Evolutionary conservation across 2,113 vertebrate species (phyloP).

Genomic region (Leucoraja erinaceus): DNA sequence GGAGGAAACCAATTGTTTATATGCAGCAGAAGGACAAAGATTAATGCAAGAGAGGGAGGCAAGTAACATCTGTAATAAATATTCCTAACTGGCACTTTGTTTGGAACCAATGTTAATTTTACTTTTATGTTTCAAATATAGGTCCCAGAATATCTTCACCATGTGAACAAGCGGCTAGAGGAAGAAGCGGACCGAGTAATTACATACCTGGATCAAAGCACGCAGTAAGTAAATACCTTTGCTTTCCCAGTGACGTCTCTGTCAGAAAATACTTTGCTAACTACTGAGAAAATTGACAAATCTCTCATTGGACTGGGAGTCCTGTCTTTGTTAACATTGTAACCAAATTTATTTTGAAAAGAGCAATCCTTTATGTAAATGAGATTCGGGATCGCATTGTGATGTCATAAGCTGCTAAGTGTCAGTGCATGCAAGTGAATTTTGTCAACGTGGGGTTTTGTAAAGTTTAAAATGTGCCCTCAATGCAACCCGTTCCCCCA

Average conservation of each 20-base stretch:
- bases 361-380: too few species aligned
- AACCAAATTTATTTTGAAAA: too few species aligned
- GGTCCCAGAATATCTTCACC: slow-evolving; percentile 72
- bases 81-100: not conserved
- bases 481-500: too few species aligned
- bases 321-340: too few species aligned
- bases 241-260: not conserved
- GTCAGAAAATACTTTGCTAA: not conserved
- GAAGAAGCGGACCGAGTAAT: slow-evolving; percentile 70
- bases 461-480: too few species aligned
- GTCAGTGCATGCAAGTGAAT: too few species aligned
- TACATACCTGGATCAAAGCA: slow-evolving; percentile 70
- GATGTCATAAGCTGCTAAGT: too few species aligned
- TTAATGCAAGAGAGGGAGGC: slow-evolving; percentile 76
- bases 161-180: slow-evolving; percentile 68
- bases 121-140: slow-evolving; percentile 42
- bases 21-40: slow-evolving; percentile 70
- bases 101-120: not conserved
- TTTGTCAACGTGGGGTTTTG: too few species aligned
- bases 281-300: not conserved
- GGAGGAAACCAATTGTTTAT: slow-evolving; percentile 70
- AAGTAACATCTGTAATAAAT: slow-evolving; percentile 15
- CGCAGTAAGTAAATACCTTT: slow-evolving; percentile 59
- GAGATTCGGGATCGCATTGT: too few species aligned
- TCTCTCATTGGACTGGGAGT: too few species aligned